Evolutionary conservation across 1,140 invertebrate species (phyloP), one percentile per base, ranked within the genome.

Genomic region (Mactra quadrangularis): DNA sequence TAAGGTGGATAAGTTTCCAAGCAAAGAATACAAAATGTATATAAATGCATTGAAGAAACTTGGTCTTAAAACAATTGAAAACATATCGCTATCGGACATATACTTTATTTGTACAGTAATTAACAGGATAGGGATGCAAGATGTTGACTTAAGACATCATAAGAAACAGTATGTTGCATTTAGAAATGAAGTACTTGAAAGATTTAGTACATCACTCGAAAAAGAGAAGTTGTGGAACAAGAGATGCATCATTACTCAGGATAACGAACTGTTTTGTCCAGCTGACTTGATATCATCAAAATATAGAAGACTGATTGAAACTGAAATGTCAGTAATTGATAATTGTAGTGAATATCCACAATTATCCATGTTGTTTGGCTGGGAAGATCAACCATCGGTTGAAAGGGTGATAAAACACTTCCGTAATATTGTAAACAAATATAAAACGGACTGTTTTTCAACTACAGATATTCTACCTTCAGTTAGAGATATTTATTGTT

Each of bases 401-500:
- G 9, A 31, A 1, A 45, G 52, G 13, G 68, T 82, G 31, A 11
- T 82, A 27, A 25, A 82, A 47, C 78, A 82, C n/a, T 25, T 82
- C 3, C n/a, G n/a, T 15, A 82, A 33, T 19, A 22, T 82, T 41
- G 50, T 62, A 7, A 17, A 53, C 7, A n/a, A 50, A 29, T 82
- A 60, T 45, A 7, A 15, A 6, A 15, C 38, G 19, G 13, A 27
- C 25, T 17, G 52, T 13, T 22, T 38, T 38, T 60, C 71, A 60
- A 3, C 78, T 7, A 29, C 17, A 53, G 31, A 29, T 33, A 47
- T 82, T 6, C n/a, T n/a, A n/a, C 64, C 52, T 27, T 22, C 60
- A 22, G 27, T 82, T 22, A 62, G 13, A 19, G 64, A 22, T 17
- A 50, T 82, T 22, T 82, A 82, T 31, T 15, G 41, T n/a, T 47